Conservation (phyloP, 92 coral and sea anemone species). For the Palythoa caribaeorum region DNA sequence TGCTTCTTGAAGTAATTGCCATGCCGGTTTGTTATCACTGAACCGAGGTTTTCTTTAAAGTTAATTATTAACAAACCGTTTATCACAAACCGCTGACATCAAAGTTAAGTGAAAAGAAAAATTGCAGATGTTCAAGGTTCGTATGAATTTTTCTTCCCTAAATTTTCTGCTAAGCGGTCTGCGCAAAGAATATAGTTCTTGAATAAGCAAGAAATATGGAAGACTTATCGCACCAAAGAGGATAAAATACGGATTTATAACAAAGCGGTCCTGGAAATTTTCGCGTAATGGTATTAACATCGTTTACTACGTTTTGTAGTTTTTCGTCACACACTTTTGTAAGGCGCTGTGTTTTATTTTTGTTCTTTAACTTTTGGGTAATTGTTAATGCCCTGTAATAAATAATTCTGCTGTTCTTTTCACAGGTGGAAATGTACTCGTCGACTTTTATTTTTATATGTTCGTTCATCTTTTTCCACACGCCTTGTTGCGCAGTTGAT, state of each 20-base stretch:
- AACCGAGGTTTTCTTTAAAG: not conserved
- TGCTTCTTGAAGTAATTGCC: not conserved
- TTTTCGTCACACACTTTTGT: not conserved
- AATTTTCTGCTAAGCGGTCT: too few relatives aligned
- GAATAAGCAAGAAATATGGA: not conserved
- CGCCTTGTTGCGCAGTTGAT: not conserved
- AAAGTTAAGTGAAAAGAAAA: not conserved
- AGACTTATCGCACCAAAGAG: not conserved
- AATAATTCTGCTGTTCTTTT: constrained; percentile 9
- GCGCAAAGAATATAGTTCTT: not conserved
- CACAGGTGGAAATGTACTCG: constrained; percentile 16
- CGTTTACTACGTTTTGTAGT: not conserved
- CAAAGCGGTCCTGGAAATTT: too few relatives aligned
- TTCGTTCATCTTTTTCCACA: not conserved
- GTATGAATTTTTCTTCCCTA: not conserved
- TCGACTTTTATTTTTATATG: not conserved
- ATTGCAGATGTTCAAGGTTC: not conserved
- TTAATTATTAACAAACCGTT: constrained; percentile 30
- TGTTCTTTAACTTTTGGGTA: not conserved
- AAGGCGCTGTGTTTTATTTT: not conserved
- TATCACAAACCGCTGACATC: constrained; percentile 48
- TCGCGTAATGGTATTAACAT: not conserved
- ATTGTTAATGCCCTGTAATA: not conserved
- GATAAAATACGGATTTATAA: not conserved
- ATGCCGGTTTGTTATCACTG: not conserved